phyloP scores from a whole-genome alignment of 2,888 invertebrate genomes.

The Sipunculus nudus region DNA sequence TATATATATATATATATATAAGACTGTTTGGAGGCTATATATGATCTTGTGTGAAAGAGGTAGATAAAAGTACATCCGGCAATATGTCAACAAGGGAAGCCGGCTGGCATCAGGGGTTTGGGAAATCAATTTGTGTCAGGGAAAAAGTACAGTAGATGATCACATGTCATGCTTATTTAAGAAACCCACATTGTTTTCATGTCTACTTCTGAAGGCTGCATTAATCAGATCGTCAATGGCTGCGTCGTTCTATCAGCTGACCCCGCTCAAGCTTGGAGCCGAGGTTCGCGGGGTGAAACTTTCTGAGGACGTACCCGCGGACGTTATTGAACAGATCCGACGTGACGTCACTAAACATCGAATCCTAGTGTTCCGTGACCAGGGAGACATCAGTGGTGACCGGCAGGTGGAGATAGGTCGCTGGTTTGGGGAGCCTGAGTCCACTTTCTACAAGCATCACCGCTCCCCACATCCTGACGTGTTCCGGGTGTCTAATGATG shows the following conservation, averaged over 20 bases:
- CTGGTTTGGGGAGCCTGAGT: slow-evolving; percentile 60
- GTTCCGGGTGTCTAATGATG: slow-evolving; percentile 58
- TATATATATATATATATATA: too few relatives aligned
- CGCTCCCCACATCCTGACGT: slow-evolving; percentile 58
- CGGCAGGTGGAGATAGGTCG: slow-evolving; percentile 53
- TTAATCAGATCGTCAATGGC: too few relatives aligned
- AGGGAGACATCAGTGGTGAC: slow-evolving; percentile 48
- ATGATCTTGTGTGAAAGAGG: too few relatives aligned
- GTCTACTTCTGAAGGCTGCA: too few relatives aligned
- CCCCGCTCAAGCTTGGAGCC: slow-evolving; percentile 41
- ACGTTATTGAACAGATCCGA: slow-evolving; percentile 47
- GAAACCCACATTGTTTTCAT: too few relatives aligned
- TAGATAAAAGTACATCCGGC: too few relatives aligned
- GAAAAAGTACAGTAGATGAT: too few relatives aligned
- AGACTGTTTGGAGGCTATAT: too few relatives aligned
- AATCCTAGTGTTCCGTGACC: slow-evolving; percentile 56
- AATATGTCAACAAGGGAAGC: too few relatives aligned
- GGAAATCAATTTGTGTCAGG: too few relatives aligned
- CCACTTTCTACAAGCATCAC: slow-evolving; percentile 60
- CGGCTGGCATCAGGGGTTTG: too few relatives aligned
- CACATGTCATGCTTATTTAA: too few relatives aligned
- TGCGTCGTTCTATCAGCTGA: slow-evolving; percentile 11
- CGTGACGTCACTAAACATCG: slow-evolving; percentile 49
- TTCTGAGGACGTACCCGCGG: slow-evolving; percentile 38
- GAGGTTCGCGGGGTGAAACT: slow-evolving; percentile 51